Evolutionary conservation across 1,140 invertebrate species (phyloP).

Genomic region (Melitaea cinxia): DNA sequence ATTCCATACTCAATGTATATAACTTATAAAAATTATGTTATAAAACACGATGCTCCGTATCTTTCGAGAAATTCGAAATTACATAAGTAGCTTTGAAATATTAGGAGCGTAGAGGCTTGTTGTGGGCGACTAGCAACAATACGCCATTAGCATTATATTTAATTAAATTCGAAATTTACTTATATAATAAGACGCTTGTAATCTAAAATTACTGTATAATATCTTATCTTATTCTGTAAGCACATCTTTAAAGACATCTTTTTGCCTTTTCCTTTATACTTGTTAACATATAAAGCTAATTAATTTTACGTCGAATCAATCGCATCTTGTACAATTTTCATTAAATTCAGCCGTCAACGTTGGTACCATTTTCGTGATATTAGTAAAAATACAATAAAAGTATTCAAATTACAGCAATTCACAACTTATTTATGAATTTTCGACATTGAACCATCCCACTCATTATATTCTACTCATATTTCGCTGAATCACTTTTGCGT

Average conservation of each 20-base stretch:
- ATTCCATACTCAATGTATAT: too few relatives aligned
- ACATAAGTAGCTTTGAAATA: slow-evolving; percentile 4
- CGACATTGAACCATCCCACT: slow-evolving; percentile 30
- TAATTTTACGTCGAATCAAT: too few relatives aligned
- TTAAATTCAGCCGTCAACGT: too few relatives aligned
- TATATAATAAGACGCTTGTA: too few relatives aligned
- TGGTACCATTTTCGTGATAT: neutral
- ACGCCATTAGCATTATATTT: slow-evolving; percentile 9
- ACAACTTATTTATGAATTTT: slow-evolving; percentile 29
- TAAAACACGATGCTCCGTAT: neutral
- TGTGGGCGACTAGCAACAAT: slow-evolving; percentile 18
- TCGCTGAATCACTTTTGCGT: slow-evolving; percentile 32
- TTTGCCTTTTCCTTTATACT: too few relatives aligned
- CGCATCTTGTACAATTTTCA: too few relatives aligned
- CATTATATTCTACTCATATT: slow-evolving; percentile 19
- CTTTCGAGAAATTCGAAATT: slow-evolving; percentile 8
- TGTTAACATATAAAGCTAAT: too few relatives aligned
- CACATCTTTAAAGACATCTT: too few relatives aligned
- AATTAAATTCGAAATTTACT: neutral
- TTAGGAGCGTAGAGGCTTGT: slow-evolving; percentile 11
- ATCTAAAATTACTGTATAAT: too few relatives aligned
- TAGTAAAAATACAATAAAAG: neutral
- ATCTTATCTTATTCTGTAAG: too few relatives aligned
- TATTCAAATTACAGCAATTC: slow-evolving; percentile 23
- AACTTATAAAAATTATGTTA: too few relatives aligned